Conservation (phyloP, 1,140 invertebrate genomes). For the Euwallacea similis region DNA sequence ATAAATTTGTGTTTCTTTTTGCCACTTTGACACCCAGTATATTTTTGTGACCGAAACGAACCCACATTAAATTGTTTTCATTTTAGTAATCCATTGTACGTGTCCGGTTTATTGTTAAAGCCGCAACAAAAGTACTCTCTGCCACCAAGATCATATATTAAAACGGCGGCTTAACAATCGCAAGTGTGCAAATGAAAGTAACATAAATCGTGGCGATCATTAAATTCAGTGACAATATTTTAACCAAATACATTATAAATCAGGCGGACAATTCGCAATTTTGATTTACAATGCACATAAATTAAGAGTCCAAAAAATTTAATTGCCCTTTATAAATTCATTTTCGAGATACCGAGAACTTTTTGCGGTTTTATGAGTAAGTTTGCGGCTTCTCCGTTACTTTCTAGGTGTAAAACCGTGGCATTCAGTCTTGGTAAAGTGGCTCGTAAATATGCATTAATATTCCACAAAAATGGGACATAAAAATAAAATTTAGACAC, state of each 20-base stretch:
- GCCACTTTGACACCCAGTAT: no score
- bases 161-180: constrained; percentile 34
- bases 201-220: constrained; percentile 35
- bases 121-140: constrained; percentile 21
- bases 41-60: no score
- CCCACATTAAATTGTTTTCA: constrained; percentile 21
- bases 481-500: constrained; percentile 8
- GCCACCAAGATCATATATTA: constrained; percentile 30
- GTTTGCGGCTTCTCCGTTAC: no score
- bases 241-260: constrained; percentile 36
- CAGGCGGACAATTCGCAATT: constrained; percentile 30
- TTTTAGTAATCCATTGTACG: constrained; percentile 27
- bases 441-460: constrained; percentile 11
- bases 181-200: constrained; percentile 37
- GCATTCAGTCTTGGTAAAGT: no score
- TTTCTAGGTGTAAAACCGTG: no score
- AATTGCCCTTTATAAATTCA: no score
- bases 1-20: no score
- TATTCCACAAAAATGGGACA: not conserved
- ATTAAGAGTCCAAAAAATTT: constrained; percentile 7
- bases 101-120: constrained; percentile 13
- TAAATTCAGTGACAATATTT: constrained; percentile 38
- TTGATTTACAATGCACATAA: constrained; percentile 34
- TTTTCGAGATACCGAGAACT: no score
- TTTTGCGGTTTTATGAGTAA: no score